Conservation (phyloP, 30 jellyfish, hydroid and myxozoan species). For the Aurelia coerulea region DNA sequence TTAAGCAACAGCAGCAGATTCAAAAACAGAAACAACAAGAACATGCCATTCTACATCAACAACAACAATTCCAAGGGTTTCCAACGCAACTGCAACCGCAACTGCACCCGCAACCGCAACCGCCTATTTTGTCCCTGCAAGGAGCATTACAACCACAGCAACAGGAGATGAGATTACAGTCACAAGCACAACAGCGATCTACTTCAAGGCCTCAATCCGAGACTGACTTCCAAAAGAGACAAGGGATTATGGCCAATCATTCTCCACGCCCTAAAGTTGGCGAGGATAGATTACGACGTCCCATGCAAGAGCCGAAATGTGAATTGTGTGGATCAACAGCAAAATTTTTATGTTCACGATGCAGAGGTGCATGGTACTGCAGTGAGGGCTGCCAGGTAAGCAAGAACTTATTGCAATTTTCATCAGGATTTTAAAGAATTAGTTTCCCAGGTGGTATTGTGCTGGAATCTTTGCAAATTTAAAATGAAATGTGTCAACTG, state of each 20-base stretch:
- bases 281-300: too few species aligned
- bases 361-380: slow-evolving; percentile 94
- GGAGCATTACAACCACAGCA: too few species aligned
- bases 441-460: too few species aligned
- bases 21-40: slow-evolving; percentile 4
- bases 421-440: too few species aligned
- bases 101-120: neutral
- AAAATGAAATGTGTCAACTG: too few species aligned
- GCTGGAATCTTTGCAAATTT: too few species aligned
- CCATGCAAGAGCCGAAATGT: slow-evolving; percentile 22
- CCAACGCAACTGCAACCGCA: neutral
- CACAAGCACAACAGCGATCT: neutral
- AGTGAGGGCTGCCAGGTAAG: slow-evolving; percentile 90
- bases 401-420: too few species aligned
- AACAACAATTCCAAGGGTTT: neutral
- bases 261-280: too few species aligned
- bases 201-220: neutral
- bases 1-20: neutral
- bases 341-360: slow-evolving; percentile 80
- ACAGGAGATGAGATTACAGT: neutral
- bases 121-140: too few species aligned
- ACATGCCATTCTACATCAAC: neutral
- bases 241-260: too few species aligned
- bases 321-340: slow-evolving; percentile 69
- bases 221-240: neutral